phyloP scores from a whole-genome alignment of 2,888 invertebrate genomes.

The Leptogaster cylindrica region DNA sequence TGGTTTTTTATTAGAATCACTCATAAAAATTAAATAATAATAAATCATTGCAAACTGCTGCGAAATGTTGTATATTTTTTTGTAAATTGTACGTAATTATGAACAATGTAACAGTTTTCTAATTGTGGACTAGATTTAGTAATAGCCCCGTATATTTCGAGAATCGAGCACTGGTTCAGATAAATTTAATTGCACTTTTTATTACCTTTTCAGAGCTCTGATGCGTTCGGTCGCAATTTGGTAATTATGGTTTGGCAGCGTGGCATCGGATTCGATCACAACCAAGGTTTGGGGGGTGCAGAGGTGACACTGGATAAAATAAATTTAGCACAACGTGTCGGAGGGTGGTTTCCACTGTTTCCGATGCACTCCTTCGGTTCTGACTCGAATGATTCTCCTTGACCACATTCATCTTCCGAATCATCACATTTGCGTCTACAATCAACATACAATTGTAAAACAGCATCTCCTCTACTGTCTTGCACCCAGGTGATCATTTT shows the following conservation, averaged over 20 bases:
- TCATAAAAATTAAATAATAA: no score
- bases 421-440: slow-evolving; percentile 27
- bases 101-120: no score
- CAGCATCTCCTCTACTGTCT: slow-evolving; percentile 32
- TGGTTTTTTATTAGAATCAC: no score
- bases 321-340: slow-evolving; percentile 78
- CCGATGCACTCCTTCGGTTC: slow-evolving; percentile 82
- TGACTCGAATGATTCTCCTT: slow-evolving; percentile 64
- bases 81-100: no score
- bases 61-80: no score
- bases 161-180: no score
- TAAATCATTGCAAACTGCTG: no score
- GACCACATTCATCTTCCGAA: slow-evolving; percentile 56
- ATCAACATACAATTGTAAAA: slow-evolving; percentile 35
- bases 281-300: slow-evolving; percentile 80
- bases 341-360: slow-evolving; percentile 92
- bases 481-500: slow-evolving; percentile 48
- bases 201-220: slow-evolving; percentile 66
- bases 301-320: slow-evolving; percentile 85
- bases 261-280: slow-evolving; percentile 86
- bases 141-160: no score
- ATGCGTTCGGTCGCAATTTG: slow-evolving; percentile 79
- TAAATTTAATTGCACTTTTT: slow-evolving; percentile 1
- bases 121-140: no score
- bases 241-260: slow-evolving; percentile 94